Base-by-base conservation (phyloP, 2,113 vertebrate species). In the Grammomys dolichurus region DNA sequence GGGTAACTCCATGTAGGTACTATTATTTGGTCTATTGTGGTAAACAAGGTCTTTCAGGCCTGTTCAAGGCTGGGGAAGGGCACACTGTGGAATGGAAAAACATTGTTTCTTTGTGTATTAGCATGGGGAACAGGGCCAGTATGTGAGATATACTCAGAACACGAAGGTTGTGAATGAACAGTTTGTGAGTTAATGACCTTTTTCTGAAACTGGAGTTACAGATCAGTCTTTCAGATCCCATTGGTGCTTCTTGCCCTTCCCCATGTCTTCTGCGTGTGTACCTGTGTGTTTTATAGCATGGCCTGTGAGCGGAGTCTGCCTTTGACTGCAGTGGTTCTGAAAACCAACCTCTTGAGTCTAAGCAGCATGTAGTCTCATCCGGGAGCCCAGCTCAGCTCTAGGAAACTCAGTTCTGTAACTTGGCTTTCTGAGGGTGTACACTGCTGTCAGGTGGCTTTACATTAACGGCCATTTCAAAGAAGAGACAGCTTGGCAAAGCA, bases 401-500 rank as follows among this genome's bases (percentile, higher is more conserved):
- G 33, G 89, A 90, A 95, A 84, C 22, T 11, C 5, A 51, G 67
- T 20, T 91, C 67, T 33, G 36, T 13, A 54, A 82, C 77, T 93
- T 89, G 87, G 91, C 48, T 97, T 93, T 93, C 88, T 67, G 20
- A 36, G 36, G 16, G 82, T 80, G 93, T 73, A 48, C 72, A 12
- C 89, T 85, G 76, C 94, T 96, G 95, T 97, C 96, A 96, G 93
- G 87, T 54, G 70, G 75, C 93, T 95, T 96, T 63, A 94, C 70
- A 6, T 90, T 89, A 76, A 90, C 0, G 5, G 85, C 93, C 96
- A 73, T 85, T 97, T 96, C 87, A 60, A 85, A 92, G 94, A 96
- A 88, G 28, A 88, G 97, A 96, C 96, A 89, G 87, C 91, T 96
- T 85, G 95, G 96, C 94, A 97, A 95, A 97, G 96, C 96, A 46